Evolutionary conservation across 2,113 vertebrate species (phyloP), one percentile per base, ranked within the genome.

Genomic region (Petaurus breviceps): DNA sequence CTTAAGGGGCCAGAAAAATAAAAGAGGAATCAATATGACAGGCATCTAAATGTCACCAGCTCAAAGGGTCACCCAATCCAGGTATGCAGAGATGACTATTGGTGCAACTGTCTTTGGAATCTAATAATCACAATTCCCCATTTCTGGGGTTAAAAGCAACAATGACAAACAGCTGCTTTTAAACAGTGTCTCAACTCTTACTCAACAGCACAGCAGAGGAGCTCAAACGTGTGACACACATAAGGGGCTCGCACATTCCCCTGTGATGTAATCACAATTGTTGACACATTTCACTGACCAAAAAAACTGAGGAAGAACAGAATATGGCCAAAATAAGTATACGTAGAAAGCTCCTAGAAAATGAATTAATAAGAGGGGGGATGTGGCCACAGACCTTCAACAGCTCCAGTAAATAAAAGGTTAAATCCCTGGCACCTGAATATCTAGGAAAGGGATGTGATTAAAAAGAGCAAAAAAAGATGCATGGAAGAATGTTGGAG

Each of bases 1-100:
- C 99, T 99, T 97, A 61, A 97, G 90, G 97, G 84, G 97, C 94
- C 96, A 97, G 96, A 97, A 97, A 98, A 92, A 11, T 8, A 96
- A 96, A 96, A 97, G 89, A 98, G 96, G 90, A 31, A 97, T 96
- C 94, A 97, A 96, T 94, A 93, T 97, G 92, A 96, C 94, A 98
- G 77, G 89, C 52, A 52, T 95, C 97, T 92, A 91, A 55, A 93
- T 23, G 93, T 77, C 91, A 97, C 95, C 95, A 90, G 95, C 96
- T 95, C 94, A 97, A 91, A 95, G 91, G 96, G 95, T 96, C 91
- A 94, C 96, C 97, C 96, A 94, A 94, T 96, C 93, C 97, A 97
- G 97, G 96, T 89, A 90, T 68, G 96, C 61, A 95, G 94, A 96
- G 93, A 95, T 93, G 46, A 95, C 53, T 96, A 94, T 23, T 0